Evolutionary conservation across 2,113 vertebrate genomes (phyloP), one percentile per base, ranked within the genome.

Genomic region (Glaucomys volans): DNA sequence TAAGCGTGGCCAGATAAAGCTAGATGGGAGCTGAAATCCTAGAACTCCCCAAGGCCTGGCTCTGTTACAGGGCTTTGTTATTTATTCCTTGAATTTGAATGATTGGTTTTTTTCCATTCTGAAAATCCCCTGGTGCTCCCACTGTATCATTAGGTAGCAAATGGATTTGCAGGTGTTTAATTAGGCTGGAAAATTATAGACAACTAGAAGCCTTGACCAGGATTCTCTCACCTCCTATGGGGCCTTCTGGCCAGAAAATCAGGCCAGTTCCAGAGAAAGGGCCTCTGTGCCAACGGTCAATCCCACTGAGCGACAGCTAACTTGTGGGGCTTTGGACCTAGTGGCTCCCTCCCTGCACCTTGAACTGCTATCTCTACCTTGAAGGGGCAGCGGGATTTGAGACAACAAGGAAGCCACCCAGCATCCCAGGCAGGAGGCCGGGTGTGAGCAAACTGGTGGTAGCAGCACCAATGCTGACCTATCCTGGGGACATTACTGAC

Each of bases 101-200:
- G n/a, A 87, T 92, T 77, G 42, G 16, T 37, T 74, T 87, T 35
- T 71, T 62, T 72, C 72, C 76, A 77, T 71, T 92, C 42, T 17
- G 17, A 67, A 89, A 79, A 77, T 79, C 90, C 96, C 86, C 84
- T 9, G 37, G 86, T 76, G 69, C 52, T 94, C 80, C 83, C 44
- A 74, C 87, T 90, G 37, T 81, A 77, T 96, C 93, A 67, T 97
- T 94, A 95, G 76, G 80, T 81, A 90, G 94, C 89, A 93, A 97
- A 97, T 62, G n/a, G 95, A 93, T 96, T 91, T 90, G 57, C 82
- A 96, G 90, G 89, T 94, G 42, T 88, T 81, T 96, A 96, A 97
- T 96, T 96, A 97, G 97, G 91, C 67, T 96, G 72, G 64, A 84
- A 96, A 97, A 97, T 93, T 75, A 84, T 14, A 79, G 79, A 75